Evolutionary conservation across 1,140 invertebrate genomes (phyloP).

Genomic region (Euglossa dilemma): DNA sequence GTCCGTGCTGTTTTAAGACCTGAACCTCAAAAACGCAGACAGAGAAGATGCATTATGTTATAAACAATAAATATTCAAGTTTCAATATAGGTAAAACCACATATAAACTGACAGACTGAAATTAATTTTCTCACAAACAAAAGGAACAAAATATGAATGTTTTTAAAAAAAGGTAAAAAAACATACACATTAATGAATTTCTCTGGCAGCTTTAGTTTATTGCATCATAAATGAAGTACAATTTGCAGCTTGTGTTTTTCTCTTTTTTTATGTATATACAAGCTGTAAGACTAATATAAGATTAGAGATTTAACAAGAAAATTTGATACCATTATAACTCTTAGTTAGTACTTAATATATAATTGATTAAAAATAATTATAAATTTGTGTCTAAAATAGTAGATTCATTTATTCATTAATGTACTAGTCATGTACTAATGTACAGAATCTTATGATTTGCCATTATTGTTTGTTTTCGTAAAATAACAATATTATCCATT

Average conservation of each 20-base stretch:
- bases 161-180: slow-evolving; percentile 51
- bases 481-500: slow-evolving; percentile 24
- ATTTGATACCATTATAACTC: slow-evolving; percentile 47
- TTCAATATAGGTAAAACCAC: slow-evolving; percentile 58
- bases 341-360: slow-evolving; percentile 46
- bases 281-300: slow-evolving; percentile 48
- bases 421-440: slow-evolving; percentile 34
- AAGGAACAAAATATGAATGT: slow-evolving; percentile 45
- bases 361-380: slow-evolving; percentile 20
- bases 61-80: slow-evolving; percentile 82
- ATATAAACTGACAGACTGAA: slow-evolving; percentile 63
- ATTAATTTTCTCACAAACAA: slow-evolving; percentile 52
- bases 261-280: not conserved
- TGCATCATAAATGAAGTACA: slow-evolving; percentile 67
- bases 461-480: slow-evolving; percentile 35
- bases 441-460: slow-evolving; percentile 34
- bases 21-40: slow-evolving; percentile 94
- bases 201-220: slow-evolving; percentile 68
- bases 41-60: slow-evolving; percentile 95
- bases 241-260: slow-evolving; percentile 57
- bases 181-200: slow-evolving; percentile 57
- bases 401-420: slow-evolving; percentile 38
- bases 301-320: slow-evolving; percentile 62
- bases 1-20: slow-evolving; percentile 96
- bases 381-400: slow-evolving; percentile 30